Conservation (phyloP, 1,140 invertebrate genomes). For the Sitobion miscanthi region DNA sequence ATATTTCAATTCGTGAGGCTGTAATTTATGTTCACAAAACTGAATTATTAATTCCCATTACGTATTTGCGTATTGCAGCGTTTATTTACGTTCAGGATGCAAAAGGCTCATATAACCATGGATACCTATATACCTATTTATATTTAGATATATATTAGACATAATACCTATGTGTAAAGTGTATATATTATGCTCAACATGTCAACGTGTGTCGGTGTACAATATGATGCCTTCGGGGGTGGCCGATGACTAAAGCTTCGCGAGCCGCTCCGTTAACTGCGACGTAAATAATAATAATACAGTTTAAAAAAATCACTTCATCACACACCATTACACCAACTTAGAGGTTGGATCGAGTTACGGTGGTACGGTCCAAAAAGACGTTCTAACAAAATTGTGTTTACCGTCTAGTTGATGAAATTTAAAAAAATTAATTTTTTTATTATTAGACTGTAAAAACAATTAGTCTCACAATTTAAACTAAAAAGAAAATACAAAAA, state of each 20-base stretch:
- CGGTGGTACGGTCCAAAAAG: background rate
- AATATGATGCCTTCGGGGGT: background rate
- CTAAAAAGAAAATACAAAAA: background rate
- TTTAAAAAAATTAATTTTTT: slow-evolving; percentile 1
- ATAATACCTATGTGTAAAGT: background rate
- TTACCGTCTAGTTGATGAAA: background rate
- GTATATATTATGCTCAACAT: background rate
- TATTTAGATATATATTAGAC: background rate
- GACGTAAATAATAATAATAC: background rate
- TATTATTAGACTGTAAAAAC: slow-evolving; percentile 1
- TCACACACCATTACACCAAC: background rate
- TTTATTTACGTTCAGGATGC: background rate
- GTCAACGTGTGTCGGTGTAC: background rate
- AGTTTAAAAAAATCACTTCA: slow-evolving; percentile 16
- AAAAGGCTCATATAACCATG: background rate
- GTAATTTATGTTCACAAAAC: background rate
- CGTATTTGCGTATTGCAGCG: background rate
- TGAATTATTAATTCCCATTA: background rate
- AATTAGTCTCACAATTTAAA: slow-evolving; percentile 5
- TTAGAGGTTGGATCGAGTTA: background rate
- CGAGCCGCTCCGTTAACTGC: background rate
- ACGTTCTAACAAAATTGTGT: background rate
- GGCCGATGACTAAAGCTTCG: background rate
- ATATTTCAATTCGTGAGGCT: background rate
- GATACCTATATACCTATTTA: background rate